Conservation (phyloP, 1,140 invertebrate species). For the Oncopodura yosiiana region DNA sequence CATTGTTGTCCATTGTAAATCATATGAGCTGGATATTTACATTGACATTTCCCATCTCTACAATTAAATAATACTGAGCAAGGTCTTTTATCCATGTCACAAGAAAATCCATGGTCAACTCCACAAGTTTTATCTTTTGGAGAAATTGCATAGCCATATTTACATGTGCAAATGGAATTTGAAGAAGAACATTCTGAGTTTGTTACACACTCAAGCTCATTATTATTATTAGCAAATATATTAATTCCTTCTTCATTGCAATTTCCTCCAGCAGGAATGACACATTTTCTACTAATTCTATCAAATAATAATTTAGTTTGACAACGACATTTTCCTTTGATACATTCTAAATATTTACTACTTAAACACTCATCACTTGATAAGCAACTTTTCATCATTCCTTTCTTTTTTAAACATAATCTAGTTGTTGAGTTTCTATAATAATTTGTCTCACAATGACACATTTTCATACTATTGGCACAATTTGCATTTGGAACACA, state of each 20-base stretch:
- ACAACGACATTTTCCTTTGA: conserved; percentile 1
- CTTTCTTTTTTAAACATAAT: conserved; percentile 5
- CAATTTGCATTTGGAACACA: not conserved
- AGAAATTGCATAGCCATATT: too few species aligned
- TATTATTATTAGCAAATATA: not conserved
- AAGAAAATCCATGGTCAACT: conserved; percentile 4
- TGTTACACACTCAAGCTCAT: not conserved
- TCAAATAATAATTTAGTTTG: not conserved
- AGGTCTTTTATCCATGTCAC: not conserved
- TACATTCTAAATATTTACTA: conserved; percentile 2
- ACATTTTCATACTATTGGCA: not conserved
- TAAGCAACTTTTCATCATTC: conserved; percentile 1
- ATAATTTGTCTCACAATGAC: conserved; percentile 1
- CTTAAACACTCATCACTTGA: conserved; percentile 1
- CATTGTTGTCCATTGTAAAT: conserved; percentile 10
- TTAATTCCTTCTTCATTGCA: conserved; percentile 12
- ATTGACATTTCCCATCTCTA: conserved; percentile 8
- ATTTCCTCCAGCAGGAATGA: conserved; percentile 9
- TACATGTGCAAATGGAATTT: too few species aligned
- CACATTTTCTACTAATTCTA: conserved; percentile 1
- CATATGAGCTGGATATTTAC: conserved; percentile 7
- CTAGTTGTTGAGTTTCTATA: not conserved
- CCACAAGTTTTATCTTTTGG: conserved; percentile 5
- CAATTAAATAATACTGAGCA: conserved; percentile 15
- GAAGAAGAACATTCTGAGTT: not conserved